phyloP scores from a whole-genome alignment of 1,140 invertebrate genomes.

The Triops cancriformis region DNA sequence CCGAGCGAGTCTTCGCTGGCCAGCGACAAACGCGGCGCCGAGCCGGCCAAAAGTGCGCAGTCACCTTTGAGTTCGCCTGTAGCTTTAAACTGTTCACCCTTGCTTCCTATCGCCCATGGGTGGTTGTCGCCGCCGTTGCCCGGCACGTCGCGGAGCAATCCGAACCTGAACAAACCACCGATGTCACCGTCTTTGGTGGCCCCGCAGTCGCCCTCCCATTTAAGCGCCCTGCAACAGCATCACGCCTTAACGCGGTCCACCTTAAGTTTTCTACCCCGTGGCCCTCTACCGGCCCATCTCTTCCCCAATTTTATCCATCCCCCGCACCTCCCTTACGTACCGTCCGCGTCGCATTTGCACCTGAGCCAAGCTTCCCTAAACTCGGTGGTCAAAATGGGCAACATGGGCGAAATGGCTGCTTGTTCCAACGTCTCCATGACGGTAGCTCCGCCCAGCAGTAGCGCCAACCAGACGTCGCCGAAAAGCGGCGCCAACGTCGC shows the following conservation, averaged over 20 bases:
- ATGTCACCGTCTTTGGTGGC: background rate
- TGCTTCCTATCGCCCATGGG: background rate
- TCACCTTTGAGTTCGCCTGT: background rate
- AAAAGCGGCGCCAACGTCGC: background rate
- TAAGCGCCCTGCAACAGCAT: background rate
- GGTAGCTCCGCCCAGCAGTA: background rate
- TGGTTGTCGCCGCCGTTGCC: background rate
- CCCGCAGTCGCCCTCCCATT: background rate
- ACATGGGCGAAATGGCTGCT: background rate
- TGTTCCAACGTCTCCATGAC: background rate
- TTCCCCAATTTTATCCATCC: conserved; percentile 5
- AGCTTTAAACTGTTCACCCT: background rate
- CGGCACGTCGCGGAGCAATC: background rate
- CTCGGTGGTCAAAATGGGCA: background rate
- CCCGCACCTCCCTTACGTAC: background rate
- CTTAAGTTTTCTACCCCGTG: background rate
- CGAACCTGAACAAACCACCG: background rate
- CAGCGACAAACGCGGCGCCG: background rate
- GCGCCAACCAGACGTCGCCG: background rate
- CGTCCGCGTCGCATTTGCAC: background rate
- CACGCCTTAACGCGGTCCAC: background rate
- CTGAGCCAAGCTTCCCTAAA: background rate
- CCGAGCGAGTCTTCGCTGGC: background rate
- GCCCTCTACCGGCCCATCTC: background rate
- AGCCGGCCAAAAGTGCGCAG: background rate